Percentiles rank a stretch among this genome's conserved stretches.
These are phyloP conservation scores for Hippasteria phrygiana DNA, from an alignment of 53 echinoderm and acorn worm species.

Conservation along the genomic window DNA sequence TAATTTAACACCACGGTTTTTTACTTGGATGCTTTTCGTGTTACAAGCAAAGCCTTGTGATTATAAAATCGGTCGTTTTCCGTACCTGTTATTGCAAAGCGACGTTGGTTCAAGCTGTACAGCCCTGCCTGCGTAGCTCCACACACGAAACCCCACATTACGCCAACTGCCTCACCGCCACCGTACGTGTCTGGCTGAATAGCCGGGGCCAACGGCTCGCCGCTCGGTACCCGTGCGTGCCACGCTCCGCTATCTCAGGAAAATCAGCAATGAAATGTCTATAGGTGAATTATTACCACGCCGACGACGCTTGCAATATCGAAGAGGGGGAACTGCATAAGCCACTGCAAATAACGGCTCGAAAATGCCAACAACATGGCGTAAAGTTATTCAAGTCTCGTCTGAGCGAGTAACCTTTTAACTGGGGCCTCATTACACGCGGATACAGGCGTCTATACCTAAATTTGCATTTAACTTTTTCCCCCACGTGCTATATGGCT, in stretches of 20 bases:
- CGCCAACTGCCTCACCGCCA: background rate
- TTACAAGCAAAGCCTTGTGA: too few species aligned
- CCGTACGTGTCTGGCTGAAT: slow-evolving; percentile 31
- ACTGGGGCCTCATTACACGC: background rate
- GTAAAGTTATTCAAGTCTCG: slow-evolving; percentile 24
- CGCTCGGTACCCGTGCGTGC: slow-evolving; percentile 39
- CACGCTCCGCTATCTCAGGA: slow-evolving; percentile 27
- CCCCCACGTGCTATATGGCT: slow-evolving; percentile 1
- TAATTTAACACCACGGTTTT: too few species aligned
- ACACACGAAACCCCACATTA: slow-evolving; percentile 17
- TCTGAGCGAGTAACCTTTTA: slow-evolving; percentile 22
- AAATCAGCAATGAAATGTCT: background rate
- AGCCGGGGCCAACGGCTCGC: slow-evolving; percentile 33
- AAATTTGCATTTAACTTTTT: slow-evolving; percentile 46
- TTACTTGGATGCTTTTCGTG: too few species aligned
- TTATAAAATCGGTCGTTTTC: background rate
- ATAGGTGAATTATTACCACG: slow-evolving; percentile 18
- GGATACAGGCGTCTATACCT: slow-evolving; percentile 45
- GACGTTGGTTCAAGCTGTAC: slow-evolving; percentile 9
- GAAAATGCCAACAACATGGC: slow-evolving; percentile 22
- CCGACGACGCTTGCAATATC: background rate
- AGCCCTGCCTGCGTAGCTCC: background rate
- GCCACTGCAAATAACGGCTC: background rate
- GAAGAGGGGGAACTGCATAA: background rate
- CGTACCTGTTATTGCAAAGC: slow-evolving; percentile 25